Evolutionary conservation across 1,140 invertebrate genomes (phyloP), one percentile per base, ranked within the genome.

Genomic region (Propsilocerus akamusi): DNA sequence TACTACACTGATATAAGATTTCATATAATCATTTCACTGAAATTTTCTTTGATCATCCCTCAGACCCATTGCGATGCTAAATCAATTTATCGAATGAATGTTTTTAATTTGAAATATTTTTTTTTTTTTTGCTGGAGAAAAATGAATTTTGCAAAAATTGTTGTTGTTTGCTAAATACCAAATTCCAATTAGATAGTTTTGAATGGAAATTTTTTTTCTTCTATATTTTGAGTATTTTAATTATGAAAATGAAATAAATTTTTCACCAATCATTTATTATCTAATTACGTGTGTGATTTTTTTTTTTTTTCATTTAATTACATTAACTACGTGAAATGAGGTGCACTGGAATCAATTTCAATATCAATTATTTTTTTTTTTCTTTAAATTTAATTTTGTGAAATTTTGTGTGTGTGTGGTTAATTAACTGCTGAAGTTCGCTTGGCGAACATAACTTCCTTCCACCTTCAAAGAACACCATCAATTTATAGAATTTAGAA

Each of bases 261-360:
- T 41, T 41, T 41, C n/a, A 41, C n/a, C n/a, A 30, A 30, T 11
- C 28, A 17, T 41, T 41, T 41, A 41, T 41, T 10, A 20, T 10
- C 34, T 41, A 41, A 41, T 41, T 41, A 41, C 22, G 34, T 10
- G 17, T 41, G 34, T n/a, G n/a, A n/a, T n/a, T n/a, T 20, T 20
- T 41, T 20, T 20, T 41, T 41, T 11, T 30, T 30, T 30, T 20
- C 22, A 20, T 20, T 41, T 41, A 20, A 41, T 41, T 41, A 41
- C 34, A 41, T 41, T 41, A 41, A 41, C 34, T 41, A 41, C 34
- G 34, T 20, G 34, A 37, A 41, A 41, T 41, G 34, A 41, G 34
- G 34, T 41, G 34, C 34, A 41, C 34, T 41, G 34, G 34, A 41
- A 41, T 41, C 10, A 41, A 41, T 22, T 20, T 41, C 22, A 14